These are phyloP conservation scores for Cheilosia urbana DNA, from an alignment of 2,888 invertebrate genomes.

Conservation along the genomic window DNA sequence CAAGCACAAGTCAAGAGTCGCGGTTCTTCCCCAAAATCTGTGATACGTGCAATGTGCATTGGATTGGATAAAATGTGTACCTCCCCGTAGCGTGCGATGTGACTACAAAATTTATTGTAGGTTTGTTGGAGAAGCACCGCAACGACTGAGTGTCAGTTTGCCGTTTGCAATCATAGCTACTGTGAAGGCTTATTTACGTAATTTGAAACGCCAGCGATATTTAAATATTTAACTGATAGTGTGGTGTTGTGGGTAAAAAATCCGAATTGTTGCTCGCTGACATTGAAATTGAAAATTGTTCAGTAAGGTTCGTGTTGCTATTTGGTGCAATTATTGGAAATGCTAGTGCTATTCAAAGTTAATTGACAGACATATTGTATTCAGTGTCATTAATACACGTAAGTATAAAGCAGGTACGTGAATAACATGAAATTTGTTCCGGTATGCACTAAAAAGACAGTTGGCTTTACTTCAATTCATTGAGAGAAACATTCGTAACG, in stretches of 20 bases:
- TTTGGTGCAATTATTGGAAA: too few species aligned
- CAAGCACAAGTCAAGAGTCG: slow-evolving; percentile 31
- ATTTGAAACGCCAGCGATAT: background rate
- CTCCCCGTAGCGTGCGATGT: background rate
- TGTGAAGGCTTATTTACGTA: slow-evolving; percentile 23
- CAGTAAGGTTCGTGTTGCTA: too few species aligned
- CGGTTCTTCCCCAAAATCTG: slow-evolving; percentile 65
- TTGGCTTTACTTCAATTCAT: too few species aligned
- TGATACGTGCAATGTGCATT: slow-evolving; percentile 8
- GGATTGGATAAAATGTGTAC: background rate
- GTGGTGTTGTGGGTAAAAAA: background rate
- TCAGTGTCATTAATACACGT: too few species aligned
- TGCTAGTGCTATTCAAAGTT: too few species aligned
- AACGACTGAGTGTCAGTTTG: slow-evolving; percentile 37
- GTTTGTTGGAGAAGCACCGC: slow-evolving; percentile 50
- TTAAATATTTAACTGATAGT: slow-evolving; percentile 4
- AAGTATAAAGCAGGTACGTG: too few species aligned
- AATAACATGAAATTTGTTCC: too few species aligned
- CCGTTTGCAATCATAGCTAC: slow-evolving; percentile 26
- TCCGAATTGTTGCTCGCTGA: too few species aligned
- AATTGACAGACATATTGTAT: too few species aligned
- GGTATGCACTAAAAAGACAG: too few species aligned
- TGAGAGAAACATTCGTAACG: too few species aligned
- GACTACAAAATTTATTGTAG: slow-evolving; percentile 30
- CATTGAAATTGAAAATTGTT: too few species aligned